Conservation (phyloP, 2,113 vertebrate species). For the Hemiprocne comata region DNA sequence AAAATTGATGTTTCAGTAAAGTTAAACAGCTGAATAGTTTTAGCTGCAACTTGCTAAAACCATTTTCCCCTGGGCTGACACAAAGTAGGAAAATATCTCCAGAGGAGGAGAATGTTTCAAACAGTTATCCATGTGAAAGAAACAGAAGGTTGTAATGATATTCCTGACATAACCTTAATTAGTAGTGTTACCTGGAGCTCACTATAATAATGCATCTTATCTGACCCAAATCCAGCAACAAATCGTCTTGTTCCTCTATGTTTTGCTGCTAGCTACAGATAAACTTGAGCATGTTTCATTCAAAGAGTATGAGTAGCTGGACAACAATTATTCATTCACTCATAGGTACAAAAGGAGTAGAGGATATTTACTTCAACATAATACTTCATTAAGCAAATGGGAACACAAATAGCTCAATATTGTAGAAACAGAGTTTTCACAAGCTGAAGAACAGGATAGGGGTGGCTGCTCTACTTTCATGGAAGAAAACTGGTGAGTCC, state of each 20-base stretch:
- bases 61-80: neutral
- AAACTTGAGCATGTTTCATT: neutral
- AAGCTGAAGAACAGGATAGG: neutral
- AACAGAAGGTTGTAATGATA: neutral
- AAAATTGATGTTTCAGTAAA: neutral
- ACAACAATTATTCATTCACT: neutral
- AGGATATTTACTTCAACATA: neutral
- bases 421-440: neutral
- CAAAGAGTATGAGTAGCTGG: constrained; percentile 14
- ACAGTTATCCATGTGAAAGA: neutral
- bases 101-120: neutral
- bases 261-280: constrained; percentile 15
- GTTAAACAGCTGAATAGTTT: neutral
- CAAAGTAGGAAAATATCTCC: neutral
- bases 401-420: neutral
- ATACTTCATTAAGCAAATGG: constrained; percentile 15
- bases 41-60: neutral
- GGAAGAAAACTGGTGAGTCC: neutral
- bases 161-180: neutral
- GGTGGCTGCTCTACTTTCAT: neutral
- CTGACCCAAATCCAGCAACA: neutral
- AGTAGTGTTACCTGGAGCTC: neutral
- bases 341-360: neutral
- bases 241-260: neutral
- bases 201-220: neutral